phyloP scores from a whole-genome alignment of 2,113 vertebrate genomes.

The Corythaixoides concolor region DNA sequence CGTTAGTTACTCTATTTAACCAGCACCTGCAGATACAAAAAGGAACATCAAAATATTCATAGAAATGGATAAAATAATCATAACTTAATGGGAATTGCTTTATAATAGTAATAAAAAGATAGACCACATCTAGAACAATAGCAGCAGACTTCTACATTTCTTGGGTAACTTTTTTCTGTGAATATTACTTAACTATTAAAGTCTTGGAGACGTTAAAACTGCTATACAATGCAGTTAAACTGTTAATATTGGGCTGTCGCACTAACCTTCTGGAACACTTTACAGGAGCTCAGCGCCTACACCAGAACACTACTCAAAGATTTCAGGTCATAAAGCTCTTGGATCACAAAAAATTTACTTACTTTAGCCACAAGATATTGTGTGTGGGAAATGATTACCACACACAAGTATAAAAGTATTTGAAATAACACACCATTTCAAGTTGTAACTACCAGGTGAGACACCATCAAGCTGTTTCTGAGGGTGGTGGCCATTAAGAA shows the following conservation, averaged over 20 bases:
- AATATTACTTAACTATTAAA: not conserved
- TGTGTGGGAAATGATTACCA: not conserved
- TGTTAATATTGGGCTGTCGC: not conserved
- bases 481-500: not conserved
- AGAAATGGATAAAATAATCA: not conserved
- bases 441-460: not conserved
- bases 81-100: not conserved
- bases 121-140: not conserved
- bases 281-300: not conserved
- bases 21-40: not conserved
- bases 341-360: not conserved
- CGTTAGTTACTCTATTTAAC: not conserved
- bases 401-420: not conserved
- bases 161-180: not conserved
- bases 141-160: not conserved
- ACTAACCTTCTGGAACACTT: not conserved
- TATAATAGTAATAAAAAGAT: not conserved
- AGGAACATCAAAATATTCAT: not conserved
- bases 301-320: not conserved
- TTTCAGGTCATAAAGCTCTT: not conserved
- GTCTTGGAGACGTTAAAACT: not conserved
- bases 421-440: not conserved
- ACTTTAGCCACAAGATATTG: accelerated
- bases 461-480: not conserved
- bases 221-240: not conserved